phyloP scores from a whole-genome alignment of 37 sponge, comb jelly and placozoan species.

The Axinella damicornis region DNA sequence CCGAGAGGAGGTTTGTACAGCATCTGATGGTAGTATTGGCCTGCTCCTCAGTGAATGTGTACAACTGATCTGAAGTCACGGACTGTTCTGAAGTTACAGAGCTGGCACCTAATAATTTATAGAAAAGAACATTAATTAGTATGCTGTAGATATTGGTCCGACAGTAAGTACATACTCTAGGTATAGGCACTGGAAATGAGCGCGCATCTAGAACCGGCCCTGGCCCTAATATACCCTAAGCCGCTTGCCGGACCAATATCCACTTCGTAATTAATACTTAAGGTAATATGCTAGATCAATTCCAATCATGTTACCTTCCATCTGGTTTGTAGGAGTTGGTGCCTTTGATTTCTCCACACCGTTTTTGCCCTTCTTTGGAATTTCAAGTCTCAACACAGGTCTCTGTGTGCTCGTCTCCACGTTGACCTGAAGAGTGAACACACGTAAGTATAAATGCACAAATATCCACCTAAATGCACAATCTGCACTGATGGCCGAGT shows the following conservation, averaged over 20 bases:
- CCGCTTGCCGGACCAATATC: too few relatives aligned
- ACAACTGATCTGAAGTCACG: neutral
- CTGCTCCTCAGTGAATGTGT: slow-evolving; percentile 22
- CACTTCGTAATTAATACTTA: neutral
- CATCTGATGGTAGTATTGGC: slow-evolving; percentile 36
- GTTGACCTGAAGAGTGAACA: too few relatives aligned
- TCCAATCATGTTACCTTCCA: neutral
- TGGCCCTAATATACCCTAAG: too few relatives aligned
- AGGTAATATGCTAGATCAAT: neutral
- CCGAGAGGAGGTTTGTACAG: slow-evolving; percentile 64
- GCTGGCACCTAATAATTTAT: neutral
- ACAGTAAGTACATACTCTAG: too few relatives aligned
- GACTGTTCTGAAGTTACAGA: neutral
- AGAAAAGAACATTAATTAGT: too few relatives aligned
- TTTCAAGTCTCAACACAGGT: slow-evolving; percentile 71
- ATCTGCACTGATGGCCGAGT: slow-evolving; percentile 98
- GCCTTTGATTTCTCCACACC: neutral
- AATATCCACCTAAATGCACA: neutral
- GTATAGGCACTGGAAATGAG: too few relatives aligned
- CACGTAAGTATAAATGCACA: neutral
- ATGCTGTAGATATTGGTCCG: too few relatives aligned
- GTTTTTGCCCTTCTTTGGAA: slow-evolving; percentile 32
- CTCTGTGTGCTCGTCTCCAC: slow-evolving; percentile 68
- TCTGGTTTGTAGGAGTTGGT: too few relatives aligned
- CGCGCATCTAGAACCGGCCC: too few relatives aligned